Percentiles rank a stretch among this genome's conserved stretches.
These are phyloP conservation scores for Mesorhabditis spiculigera DNA, from an alignment of 2,888 invertebrate genomes.

Conservation along the genomic window DNA sequence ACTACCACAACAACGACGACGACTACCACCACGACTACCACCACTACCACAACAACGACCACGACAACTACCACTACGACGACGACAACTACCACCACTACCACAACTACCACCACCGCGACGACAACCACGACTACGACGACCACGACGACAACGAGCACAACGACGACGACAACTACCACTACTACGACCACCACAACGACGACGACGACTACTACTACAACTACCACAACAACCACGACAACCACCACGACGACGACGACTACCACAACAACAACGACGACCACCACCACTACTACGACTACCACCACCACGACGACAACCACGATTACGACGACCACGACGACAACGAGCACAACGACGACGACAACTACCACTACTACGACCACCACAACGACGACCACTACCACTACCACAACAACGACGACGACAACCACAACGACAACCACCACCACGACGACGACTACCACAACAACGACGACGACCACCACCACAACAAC, in stretches of 20 bases:
- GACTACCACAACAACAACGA: neutral
- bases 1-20: neutral
- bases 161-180: neutral
- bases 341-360: conserved; percentile 7
- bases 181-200: neutral
- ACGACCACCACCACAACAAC: neutral
- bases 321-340: neutral
- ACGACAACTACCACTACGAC: neutral
- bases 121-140: neutral
- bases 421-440: neutral
- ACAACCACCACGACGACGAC: neutral
- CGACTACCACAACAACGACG: neutral
- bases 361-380: neutral
- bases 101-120: neutral
- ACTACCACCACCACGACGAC: conserved; percentile 8
- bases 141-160: neutral
- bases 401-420: neutral
- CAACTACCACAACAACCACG: neutral
- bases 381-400: neutral
- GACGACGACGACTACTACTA: neutral
- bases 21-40: neutral
- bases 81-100: neutral
- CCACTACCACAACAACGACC: neutral
- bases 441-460: neutral
- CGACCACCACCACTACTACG: conserved; percentile 4